Evolutionary conservation across 2,888 invertebrate species (phyloP), one percentile per base, ranked within the genome.

Genomic region (Nemoura dubitans): DNA sequence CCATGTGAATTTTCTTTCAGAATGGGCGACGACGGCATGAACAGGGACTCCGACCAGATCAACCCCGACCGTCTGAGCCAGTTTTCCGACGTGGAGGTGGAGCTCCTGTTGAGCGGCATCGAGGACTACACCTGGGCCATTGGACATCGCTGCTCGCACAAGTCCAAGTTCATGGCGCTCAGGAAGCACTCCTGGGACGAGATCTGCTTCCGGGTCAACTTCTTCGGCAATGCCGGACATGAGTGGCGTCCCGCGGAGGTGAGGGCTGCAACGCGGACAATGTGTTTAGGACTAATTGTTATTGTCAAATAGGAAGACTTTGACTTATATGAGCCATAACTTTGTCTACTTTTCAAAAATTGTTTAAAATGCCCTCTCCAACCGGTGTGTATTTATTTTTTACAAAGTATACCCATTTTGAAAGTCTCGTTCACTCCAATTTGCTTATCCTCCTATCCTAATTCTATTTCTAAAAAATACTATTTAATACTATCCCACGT

Each of bases 61-160:
- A 36, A 36, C 36, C 10, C 36, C 26, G 80, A 81, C 7, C 28
- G 81, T 0, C 81, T 81, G 28, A 30, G 29, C 16, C 28, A n/a
- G 10, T 81, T 81, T 21, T 28, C 29, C 0, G 81, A 81, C 2
- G 81, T 81, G 7, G 81, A 81, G 30, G 21, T 81, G 7, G 81
- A 81, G 30, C 30, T 81, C 3, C 30, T 81, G 30, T n/a, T 81
- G 30, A 81, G 81, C 30, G 81, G 29, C 26, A 30, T 81, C 28
- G 81, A 81, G 21, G 81, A 81, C 81, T 81, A 7, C 30, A 30
- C 81, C 30, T 81, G 81, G 81, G 81, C 81, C 10, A 81, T 81
- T 6, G 81, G 81, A 0, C 81, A 81, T 21, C 81, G 81, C 6
- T 81, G 81, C 28, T 81, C 28, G 10, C 81, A 81, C 81, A 81